Percentiles rank a stretch among this genome's conserved stretches.
Evolutionary conservation across 2,888 invertebrate species (phyloP).

Genomic region (Metalampra italica): DNA sequence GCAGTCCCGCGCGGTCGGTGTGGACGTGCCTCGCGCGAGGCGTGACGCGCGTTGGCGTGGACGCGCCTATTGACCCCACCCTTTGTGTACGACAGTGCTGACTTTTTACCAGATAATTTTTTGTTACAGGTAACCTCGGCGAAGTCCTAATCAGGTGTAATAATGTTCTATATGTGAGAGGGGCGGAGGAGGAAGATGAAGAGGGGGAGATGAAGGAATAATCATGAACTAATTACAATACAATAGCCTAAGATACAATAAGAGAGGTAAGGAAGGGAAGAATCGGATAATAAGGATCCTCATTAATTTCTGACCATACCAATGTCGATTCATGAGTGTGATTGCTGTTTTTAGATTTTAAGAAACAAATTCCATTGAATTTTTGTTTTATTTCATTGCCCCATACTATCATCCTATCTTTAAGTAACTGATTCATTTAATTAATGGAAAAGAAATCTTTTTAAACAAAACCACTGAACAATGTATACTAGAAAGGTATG

Average conservation of each 20-base stretch:
- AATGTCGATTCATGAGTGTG: not conserved
- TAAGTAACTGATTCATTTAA: no score
- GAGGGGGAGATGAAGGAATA: slow-evolving; percentile 97
- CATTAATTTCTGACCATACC: not conserved
- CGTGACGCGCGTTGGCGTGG: no score
- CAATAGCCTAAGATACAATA: slow-evolving; percentile 10
- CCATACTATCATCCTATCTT: not conserved
- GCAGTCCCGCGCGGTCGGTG: no score
- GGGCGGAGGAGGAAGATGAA: slow-evolving; percentile 97
- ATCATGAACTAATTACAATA: slow-evolving; percentile 14
- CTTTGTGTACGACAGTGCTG: no score
- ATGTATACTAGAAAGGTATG: no score
- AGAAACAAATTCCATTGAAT: not conserved
- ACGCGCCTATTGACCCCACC: no score
- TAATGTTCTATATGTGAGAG: slow-evolving; percentile 96
- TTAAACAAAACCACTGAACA: no score
- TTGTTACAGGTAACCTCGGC: slow-evolving; percentile 86
- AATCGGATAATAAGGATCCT: not conserved
- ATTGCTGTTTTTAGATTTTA: not conserved
- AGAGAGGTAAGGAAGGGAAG: not conserved
- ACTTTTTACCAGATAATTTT: not conserved
- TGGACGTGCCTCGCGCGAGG: no score
- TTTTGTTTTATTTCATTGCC: not conserved
- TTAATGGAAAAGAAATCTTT: no score
- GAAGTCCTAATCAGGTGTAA: slow-evolving; percentile 98